Conservation (phyloP, 1,140 invertebrate species). For the Drosophila guanche region DNA sequence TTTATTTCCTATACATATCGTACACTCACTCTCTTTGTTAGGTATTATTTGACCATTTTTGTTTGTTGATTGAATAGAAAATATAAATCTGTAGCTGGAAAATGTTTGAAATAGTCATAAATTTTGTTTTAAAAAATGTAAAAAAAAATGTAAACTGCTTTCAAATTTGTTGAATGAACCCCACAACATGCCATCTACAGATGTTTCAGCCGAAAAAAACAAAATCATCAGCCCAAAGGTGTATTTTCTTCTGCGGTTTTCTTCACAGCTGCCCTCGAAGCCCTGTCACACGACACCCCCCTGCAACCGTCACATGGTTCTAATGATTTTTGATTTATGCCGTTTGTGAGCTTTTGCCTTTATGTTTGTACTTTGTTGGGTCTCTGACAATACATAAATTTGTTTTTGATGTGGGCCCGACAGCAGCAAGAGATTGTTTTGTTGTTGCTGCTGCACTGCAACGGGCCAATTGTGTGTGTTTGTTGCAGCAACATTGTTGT, state of each 20-base stretch:
- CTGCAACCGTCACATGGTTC: slow-evolving; percentile 52
- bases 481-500: slow-evolving; percentile 50
- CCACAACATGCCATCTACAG: no score
- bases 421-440: slow-evolving; percentile 34
- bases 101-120: no score
- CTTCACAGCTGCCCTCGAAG: slow-evolving; percentile 3
- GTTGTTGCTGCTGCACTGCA: slow-evolving; percentile 42
- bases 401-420: slow-evolving; percentile 75
- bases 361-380: slow-evolving; percentile 44
- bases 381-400: slow-evolving; percentile 76
- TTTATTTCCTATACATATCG: no score
- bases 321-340: slow-evolving; percentile 73
- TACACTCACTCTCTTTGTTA: no score
- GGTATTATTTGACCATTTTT: no score
- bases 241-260: slow-evolving; percentile 32
- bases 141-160: no score
- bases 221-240: slow-evolving; percentile 53
- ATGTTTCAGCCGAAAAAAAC: slow-evolving; percentile 30
- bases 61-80: no score
- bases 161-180: no score
- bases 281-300: background rate
- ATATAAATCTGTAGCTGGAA: no score
- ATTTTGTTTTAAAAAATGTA: no score
- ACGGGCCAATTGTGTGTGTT: slow-evolving; percentile 27
- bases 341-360: slow-evolving; percentile 50